These are phyloP conservation scores for Bursaphelenchus okinawaensis DNA, from an alignment of 2,888 invertebrate genomes.

Conservation along the genomic window DNA sequence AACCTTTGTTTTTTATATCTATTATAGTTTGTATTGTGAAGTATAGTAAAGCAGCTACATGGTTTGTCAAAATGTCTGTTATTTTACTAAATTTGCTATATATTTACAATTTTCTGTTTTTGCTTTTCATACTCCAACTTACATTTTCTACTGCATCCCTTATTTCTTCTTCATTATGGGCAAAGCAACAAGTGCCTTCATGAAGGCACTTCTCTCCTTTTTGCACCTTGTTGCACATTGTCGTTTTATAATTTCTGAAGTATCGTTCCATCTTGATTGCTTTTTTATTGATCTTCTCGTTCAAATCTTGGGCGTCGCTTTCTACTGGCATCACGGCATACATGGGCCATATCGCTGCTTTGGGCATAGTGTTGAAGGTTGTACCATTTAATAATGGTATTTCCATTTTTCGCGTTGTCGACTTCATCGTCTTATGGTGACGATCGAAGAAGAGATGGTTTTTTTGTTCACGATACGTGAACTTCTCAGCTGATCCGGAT, in stretches of 20 bases:
- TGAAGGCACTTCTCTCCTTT: not conserved
- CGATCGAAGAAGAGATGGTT: too few relatives aligned
- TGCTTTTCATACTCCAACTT: too few relatives aligned
- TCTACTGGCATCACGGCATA: not conserved
- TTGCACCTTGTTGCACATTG: not conserved
- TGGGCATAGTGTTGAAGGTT: not conserved
- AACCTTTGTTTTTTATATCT: too few relatives aligned
- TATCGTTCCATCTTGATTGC: not conserved
- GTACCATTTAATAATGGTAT: not conserved
- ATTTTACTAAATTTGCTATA: too few relatives aligned
- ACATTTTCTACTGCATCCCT: not conserved
- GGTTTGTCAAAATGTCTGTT: too few relatives aligned
- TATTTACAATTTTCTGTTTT: too few relatives aligned
- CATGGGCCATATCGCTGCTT: not conserved
- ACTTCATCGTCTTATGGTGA: too few relatives aligned
- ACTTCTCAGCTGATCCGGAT: too few relatives aligned
- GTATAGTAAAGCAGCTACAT: too few relatives aligned
- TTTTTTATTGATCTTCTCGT: not conserved
- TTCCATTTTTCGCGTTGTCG: too few relatives aligned
- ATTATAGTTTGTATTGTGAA: too few relatives aligned
- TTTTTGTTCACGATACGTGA: too few relatives aligned
- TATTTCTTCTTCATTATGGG: not conserved
- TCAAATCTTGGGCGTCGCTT: not conserved
- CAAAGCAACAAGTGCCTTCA: not conserved
- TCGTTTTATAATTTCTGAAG: not conserved